Conservation (phyloP, 2,888 invertebrate species). For the Oligia latruncula region DNA sequence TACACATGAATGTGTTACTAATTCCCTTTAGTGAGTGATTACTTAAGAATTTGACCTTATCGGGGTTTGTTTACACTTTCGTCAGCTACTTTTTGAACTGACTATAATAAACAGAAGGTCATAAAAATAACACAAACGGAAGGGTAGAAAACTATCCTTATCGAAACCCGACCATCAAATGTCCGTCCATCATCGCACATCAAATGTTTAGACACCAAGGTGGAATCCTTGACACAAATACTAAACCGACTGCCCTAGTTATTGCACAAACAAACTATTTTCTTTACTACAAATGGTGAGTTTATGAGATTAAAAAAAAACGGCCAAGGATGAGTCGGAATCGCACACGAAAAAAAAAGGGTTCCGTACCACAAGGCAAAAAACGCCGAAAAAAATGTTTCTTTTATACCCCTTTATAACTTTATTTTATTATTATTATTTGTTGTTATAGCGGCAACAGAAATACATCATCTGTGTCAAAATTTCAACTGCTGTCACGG, state of each 20-base stretch:
- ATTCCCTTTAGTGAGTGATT: not conserved
- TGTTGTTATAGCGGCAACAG: too few species aligned
- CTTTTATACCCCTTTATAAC: too few species aligned
- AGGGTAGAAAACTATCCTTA: not conserved
- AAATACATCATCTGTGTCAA: too few species aligned
- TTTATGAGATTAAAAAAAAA: not conserved
- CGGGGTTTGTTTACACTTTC: not conserved
- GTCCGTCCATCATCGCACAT: not conserved
- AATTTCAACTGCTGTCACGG: too few species aligned
- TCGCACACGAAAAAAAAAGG: too few species aligned
- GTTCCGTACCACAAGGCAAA: too few species aligned
- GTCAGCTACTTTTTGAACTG: not conserved
- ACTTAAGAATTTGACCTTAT: not conserved
- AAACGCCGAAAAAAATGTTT: too few species aligned
- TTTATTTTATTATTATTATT: too few species aligned
- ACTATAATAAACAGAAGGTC: not conserved
- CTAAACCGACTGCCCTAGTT: constrained; percentile 35
- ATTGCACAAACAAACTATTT: constrained; percentile 30
- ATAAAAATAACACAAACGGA: not conserved
- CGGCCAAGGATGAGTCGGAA: too few species aligned
- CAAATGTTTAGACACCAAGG: constrained; percentile 35
- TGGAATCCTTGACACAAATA: constrained; percentile 29
- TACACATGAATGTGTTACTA: not conserved
- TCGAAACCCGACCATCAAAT: not conserved
- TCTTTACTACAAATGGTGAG: not conserved